These are phyloP conservation scores for Otolemur garnettii DNA, from an alignment of 2,113 vertebrate species.

Conservation along the genomic window DNA sequence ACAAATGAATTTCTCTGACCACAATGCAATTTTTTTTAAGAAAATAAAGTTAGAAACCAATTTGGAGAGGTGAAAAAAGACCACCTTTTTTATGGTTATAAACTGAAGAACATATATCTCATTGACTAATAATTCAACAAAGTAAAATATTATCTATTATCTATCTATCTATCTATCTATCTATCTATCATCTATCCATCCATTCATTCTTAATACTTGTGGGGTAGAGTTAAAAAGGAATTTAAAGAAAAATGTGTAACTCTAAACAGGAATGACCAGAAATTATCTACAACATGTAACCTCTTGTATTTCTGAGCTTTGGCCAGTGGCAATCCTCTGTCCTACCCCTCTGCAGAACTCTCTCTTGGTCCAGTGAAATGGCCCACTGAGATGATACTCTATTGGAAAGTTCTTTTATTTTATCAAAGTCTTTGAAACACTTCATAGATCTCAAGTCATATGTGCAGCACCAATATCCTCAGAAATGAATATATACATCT, in stretches of 20 bases:
- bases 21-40: neutral
- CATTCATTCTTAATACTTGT: neutral
- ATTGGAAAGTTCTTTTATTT: neutral
- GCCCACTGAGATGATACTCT: neutral
- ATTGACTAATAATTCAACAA: neutral
- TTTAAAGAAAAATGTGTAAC: neutral
- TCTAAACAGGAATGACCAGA: neutral
- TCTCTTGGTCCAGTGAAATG: neutral
- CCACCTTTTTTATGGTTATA: neutral
- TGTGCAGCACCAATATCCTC: neutral
- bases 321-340: neutral
- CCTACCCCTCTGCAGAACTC: neutral
- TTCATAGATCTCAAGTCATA: neutral
- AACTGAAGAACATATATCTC: neutral
- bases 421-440: neutral
- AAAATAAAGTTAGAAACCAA: constrained; percentile 3
- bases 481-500: neutral
- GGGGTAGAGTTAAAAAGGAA: neutral
- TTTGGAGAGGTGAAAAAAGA: neutral
- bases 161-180: neutral
- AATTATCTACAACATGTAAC: neutral
- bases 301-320: neutral
- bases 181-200: neutral
- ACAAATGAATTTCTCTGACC: neutral
- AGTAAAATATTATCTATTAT: neutral